phyloP scores from a whole-genome alignment of 2,113 vertebrate species.

The Pelodiscus sinensis region DNA sequence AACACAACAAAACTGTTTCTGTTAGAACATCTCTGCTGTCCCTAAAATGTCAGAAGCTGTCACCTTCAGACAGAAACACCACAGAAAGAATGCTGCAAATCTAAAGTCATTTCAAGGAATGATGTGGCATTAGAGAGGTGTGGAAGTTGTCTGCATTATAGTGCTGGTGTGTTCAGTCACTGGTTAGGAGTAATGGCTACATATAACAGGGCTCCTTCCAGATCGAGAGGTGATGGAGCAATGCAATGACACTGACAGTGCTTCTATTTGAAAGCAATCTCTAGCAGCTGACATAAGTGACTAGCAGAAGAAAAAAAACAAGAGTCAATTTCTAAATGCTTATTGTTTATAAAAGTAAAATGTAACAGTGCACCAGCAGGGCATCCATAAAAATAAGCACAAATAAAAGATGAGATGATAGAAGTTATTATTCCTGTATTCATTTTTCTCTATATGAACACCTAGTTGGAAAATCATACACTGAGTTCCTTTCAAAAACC shows the following conservation, averaged over 20 bases:
- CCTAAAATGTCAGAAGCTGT: neutral
- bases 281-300: neutral
- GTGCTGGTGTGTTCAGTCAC: accelerated
- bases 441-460: neutral
- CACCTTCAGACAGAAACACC: neutral
- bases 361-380: neutral
- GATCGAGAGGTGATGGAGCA: neutral
- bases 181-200: neutral
- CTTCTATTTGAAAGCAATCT: neutral
- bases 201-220: neutral
- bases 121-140: no score
- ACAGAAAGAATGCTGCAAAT: neutral
- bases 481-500: neutral
- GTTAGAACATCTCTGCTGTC: neutral
- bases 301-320: neutral
- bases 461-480: neutral
- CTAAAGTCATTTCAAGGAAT: neutral
- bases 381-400: neutral
- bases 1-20: neutral
- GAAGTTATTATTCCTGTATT: neutral
- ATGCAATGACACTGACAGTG: neutral
- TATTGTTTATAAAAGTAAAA: neutral
- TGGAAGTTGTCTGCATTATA: neutral
- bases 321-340: neutral
- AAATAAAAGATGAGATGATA: neutral